These are phyloP conservation scores for Sturmia bella DNA, from an alignment of 2,888 invertebrate genomes.

Conservation along the genomic window DNA sequence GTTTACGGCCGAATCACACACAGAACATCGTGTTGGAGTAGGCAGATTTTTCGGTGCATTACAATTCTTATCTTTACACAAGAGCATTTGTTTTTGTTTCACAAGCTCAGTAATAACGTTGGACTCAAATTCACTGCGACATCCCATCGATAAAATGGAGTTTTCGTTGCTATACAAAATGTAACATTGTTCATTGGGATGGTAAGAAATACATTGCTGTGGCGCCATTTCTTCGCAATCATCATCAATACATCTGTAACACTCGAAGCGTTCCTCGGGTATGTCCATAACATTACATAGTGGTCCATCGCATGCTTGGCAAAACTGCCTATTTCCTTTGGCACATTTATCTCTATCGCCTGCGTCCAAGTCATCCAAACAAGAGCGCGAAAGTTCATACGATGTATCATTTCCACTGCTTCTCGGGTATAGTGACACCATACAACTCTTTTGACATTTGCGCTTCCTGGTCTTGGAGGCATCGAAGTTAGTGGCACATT, in stretches of 20 bases:
- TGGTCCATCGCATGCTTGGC: conserved; percentile 73
- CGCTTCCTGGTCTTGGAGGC: conserved; percentile 70
- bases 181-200: conserved; percentile 76
- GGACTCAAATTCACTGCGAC: conserved; percentile 76
- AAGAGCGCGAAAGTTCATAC: conserved; percentile 76
- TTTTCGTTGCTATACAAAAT: conserved; percentile 72
- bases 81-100: conserved; percentile 72
- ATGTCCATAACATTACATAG: conserved; percentile 75
- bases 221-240: conserved; percentile 70
- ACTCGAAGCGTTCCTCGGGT: conserved; percentile 74
- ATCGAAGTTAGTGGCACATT: conserved; percentile 67
- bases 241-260: conserved; percentile 73
- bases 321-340: conserved; percentile 70
- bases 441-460: conserved; percentile 76
- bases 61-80: conserved; percentile 76
- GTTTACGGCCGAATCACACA: conserved; percentile 75
- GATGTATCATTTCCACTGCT: conserved; percentile 74
- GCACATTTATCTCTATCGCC: conserved; percentile 74
- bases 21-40: conserved; percentile 72
- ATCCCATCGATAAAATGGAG: conserved; percentile 75
- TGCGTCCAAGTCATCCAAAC: conserved; percentile 77
- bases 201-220: conserved; percentile 73
- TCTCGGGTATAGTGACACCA: conserved; percentile 77
- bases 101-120: conserved; percentile 73
- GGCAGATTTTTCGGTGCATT: conserved; percentile 72